These are phyloP conservation scores for Ictalurus furcatus DNA, from an alignment of 2,113 vertebrate species.

Conservation along the genomic window DNA sequence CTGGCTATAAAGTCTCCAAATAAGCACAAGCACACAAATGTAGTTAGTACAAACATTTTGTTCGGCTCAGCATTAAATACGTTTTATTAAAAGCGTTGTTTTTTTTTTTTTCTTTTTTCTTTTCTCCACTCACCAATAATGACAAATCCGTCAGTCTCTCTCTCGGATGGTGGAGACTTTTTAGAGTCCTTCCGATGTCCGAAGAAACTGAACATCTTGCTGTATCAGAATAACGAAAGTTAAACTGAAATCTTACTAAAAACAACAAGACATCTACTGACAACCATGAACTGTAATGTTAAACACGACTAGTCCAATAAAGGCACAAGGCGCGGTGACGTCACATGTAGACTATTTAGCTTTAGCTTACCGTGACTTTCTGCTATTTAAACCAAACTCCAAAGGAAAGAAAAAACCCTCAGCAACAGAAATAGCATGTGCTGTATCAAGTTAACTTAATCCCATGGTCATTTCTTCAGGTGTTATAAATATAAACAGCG, in stretches of 20 bases:
- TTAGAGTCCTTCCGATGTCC: constrained; percentile 85
- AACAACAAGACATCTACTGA: background rate
- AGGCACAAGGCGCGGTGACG: background rate
- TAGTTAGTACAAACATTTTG: background rate
- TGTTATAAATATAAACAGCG: background rate
- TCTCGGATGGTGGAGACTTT: constrained; percentile 72
- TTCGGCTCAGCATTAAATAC: background rate
- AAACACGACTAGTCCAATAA: background rate
- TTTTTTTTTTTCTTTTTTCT: too few relatives aligned
- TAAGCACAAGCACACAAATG: background rate
- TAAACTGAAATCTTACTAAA: background rate
- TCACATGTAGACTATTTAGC: background rate
- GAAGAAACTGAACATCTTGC: constrained; percentile 85
- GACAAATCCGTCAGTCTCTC: constrained; percentile 89
- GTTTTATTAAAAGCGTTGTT: background rate
- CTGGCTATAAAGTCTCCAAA: too few relatives aligned
- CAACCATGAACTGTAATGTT: background rate
- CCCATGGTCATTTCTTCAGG: background rate
- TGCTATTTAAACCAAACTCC: background rate
- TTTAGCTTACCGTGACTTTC: background rate
- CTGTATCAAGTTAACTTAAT: background rate
- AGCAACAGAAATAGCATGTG: background rate
- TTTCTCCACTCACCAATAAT: constrained; percentile 81
- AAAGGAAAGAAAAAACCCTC: background rate
- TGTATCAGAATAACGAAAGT: background rate